Base-by-base conservation (phyloP, 2,113 vertebrate species). In the Shinisaurus crocodilurus region DNA sequence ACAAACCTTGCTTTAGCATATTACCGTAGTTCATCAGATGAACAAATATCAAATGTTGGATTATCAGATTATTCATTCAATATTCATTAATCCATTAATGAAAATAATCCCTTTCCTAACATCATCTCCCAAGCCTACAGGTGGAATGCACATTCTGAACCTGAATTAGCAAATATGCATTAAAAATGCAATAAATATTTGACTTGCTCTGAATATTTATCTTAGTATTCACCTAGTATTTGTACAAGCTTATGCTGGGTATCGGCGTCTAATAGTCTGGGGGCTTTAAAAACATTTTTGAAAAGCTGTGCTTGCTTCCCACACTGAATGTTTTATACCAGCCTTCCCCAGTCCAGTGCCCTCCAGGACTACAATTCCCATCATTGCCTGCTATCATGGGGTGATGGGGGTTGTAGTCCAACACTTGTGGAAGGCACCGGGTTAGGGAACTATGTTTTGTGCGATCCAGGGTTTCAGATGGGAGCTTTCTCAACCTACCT, bases 101-200 rank as follows among this genome's bases (percentile, higher is more conserved):
- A 85, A 79, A 90, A 69, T n/a, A 85, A 90, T 69, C 63, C 60
- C 74, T 85, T 79, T 90, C 82, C 74, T 80, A 86, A 70, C 63
- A 85, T 60, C 23, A 84, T 79, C 82, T 90, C 74, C 18, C 25
- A 85, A 77, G 32, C 63, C 43, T 69, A 67, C 23, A 77, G 85
- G 75, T 67, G 27, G 18, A 90, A 85, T 86, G 25, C 69, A 80
- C 40, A 79, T 79, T 80, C 74, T 85, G 45, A 79, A 80, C 34
- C 57, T 83, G 65, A 69, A 85, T 90, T 43, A 69, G 65, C 82
- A 90, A 90, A 90, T 57, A 69, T 20, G 25, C 85, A 85, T 90
- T 20, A 34, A 90, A 85, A 85, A 79, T 80, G 74, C n/a, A 90
- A 79, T 79, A 70, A 50, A 79, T 90, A 25, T 90, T 85, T 85